Conservation (phyloP, 2,113 vertebrate genomes). For the Paedocypris sp. region DNA sequence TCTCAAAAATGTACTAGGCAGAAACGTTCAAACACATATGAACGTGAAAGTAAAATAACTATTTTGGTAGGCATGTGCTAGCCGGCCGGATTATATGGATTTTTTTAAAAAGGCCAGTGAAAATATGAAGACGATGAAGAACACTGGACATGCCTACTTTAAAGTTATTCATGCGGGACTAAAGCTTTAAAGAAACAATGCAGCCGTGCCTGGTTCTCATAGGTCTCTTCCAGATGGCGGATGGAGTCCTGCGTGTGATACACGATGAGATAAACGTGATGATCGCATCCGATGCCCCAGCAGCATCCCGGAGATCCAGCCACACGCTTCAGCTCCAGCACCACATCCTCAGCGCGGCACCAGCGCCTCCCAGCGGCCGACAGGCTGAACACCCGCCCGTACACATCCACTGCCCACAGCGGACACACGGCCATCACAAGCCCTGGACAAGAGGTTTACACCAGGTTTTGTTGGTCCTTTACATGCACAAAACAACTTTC, state of each 20-base stretch:
- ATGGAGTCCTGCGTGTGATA: conserved; percentile 74
- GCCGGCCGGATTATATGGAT: too few species aligned
- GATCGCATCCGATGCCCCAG: conserved; percentile 91
- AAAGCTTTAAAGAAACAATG: too few species aligned
- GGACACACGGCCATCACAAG: conserved; percentile 67
- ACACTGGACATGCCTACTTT: not conserved
- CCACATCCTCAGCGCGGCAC: conserved; percentile 70
- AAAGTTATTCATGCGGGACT: too few species aligned
- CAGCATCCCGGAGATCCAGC: conserved; percentile 73
- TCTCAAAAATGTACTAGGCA: too few species aligned
- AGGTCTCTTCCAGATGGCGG: conserved; percentile 83
- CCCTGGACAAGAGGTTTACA: conserved; percentile 33
- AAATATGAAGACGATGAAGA: too few species aligned
- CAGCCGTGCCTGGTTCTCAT: conserved; percentile 85
- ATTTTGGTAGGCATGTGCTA: too few species aligned
- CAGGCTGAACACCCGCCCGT: conserved; percentile 80
- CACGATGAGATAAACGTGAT: conserved; percentile 80
- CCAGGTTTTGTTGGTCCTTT: not conserved
- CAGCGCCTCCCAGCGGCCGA: conserved; percentile 74
- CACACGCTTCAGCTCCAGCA: conserved; percentile 83
- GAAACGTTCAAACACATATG: too few species aligned
- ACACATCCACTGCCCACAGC: conserved; percentile 89
- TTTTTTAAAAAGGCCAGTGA: too few species aligned
- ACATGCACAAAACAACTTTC: not conserved
- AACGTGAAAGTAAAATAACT: too few species aligned